A percentile compares a stretch with the other conserved stretches of the same genome.
Evolutionary conservation across 2,888 invertebrate species (phyloP).

Genomic region (Acrocyrtus sp.): DNA sequence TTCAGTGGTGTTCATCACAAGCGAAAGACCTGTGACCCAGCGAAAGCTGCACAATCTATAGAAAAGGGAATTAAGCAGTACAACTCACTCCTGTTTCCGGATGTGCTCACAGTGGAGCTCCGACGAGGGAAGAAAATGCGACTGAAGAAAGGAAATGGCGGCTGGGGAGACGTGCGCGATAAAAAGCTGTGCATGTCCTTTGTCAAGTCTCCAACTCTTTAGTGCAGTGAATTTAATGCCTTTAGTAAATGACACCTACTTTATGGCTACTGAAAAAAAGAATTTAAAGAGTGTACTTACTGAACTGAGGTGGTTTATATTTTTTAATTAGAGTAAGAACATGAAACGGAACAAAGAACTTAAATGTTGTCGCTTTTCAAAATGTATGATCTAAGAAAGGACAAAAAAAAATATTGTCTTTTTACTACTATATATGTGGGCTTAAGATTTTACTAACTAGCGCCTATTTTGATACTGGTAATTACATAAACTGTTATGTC

Average conservation of each 20-base stretch:
- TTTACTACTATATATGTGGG: neutral
- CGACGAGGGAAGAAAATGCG: slow-evolving; percentile 75
- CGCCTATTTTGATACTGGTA: neutral
- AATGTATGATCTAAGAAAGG: slow-evolving; percentile 26
- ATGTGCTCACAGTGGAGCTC: slow-evolving; percentile 66
- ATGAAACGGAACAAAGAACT: slow-evolving; percentile 24
- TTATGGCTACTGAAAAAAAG: too few relatives aligned
- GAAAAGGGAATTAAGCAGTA: slow-evolving; percentile 66
- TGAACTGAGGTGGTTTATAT: neutral
- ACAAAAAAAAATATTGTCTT: slow-evolving; percentile 19
- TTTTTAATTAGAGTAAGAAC: neutral
- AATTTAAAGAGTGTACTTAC: too few relatives aligned
- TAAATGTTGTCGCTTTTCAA: slow-evolving; percentile 34
- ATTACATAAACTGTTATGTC: neutral
- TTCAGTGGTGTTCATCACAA: slow-evolving; percentile 95
- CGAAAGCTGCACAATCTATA: slow-evolving; percentile 68
- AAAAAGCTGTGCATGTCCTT: slow-evolving; percentile 77
- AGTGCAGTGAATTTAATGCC: too few relatives aligned
- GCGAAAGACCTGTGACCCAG: slow-evolving; percentile 89
- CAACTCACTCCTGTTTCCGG: slow-evolving; percentile 68
- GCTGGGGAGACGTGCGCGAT: slow-evolving; percentile 96
- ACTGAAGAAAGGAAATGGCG: slow-evolving; percentile 91
- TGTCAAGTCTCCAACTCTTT: neutral
- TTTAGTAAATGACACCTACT: too few relatives aligned
- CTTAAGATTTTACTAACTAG: neutral